phyloP scores from a whole-genome alignment of 2,797 vertebrate species.

The Sebastes goodei region DNA sequence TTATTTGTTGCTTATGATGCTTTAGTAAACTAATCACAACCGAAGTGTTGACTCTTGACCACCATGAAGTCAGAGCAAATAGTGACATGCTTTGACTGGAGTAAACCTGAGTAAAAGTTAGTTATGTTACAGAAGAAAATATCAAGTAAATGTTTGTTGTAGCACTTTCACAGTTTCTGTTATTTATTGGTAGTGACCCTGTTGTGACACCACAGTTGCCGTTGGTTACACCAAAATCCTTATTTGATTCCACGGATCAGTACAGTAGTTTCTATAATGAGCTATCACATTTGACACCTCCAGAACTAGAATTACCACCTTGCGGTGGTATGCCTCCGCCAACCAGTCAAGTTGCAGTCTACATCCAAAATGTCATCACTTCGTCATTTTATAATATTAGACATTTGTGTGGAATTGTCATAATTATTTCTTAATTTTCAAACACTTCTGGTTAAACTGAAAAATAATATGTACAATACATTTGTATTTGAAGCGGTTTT shows the following conservation, averaged over 20 bases:
- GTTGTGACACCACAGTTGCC: neutral
- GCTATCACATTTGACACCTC: neutral
- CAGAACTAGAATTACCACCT: neutral
- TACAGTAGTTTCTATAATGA: neutral
- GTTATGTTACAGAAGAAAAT: too few species aligned
- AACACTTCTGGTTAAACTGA: neutral
- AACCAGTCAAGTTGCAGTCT: too few species aligned
- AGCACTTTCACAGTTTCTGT: neutral
- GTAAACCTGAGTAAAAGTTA: neutral
- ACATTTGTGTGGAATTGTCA: too few species aligned
- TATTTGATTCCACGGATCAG: neutral
- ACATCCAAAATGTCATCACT: too few species aligned
- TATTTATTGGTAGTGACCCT: neutral
- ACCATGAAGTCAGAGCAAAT: neutral
- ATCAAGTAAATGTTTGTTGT: neutral
- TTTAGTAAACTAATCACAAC: neutral
- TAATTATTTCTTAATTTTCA: too few species aligned
- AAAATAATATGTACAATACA: neutral
- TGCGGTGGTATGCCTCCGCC: too few species aligned
- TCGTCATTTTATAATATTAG: too few species aligned
- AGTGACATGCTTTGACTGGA: too few species aligned
- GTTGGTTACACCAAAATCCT: neutral
- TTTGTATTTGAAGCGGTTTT: neutral
- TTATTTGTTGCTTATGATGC: neutral
- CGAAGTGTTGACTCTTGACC: neutral